Conservation (phyloP, 1,140 invertebrate species). For the Caenorhabditis briggsae region DNA sequence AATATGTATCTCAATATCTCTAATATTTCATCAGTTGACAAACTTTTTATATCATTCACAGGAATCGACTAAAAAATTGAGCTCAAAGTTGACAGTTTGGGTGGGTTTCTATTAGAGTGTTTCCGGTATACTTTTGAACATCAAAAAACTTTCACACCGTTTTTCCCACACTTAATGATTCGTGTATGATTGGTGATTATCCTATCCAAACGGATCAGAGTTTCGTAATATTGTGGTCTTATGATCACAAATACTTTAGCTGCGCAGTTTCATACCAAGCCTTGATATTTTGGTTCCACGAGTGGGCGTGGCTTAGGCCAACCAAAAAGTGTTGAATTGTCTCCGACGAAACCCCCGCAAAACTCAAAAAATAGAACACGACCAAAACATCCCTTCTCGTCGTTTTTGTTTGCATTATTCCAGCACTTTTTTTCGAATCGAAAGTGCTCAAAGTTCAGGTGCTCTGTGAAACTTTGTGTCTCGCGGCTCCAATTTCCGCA, state of each 20-base stretch:
- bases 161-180: too few species aligned
- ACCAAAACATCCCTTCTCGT: not conserved
- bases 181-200: too few species aligned
- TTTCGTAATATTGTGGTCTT: not conserved
- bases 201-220: too few species aligned
- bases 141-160: too few species aligned
- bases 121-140: too few species aligned
- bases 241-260: not conserved
- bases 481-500: constrained; percentile 5
- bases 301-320: not conserved
- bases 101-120: too few species aligned
- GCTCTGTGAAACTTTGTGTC: constrained; percentile 33
- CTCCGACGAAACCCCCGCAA: not conserved
- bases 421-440: constrained; percentile 28
- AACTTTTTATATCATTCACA: too few species aligned
- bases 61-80: too few species aligned
- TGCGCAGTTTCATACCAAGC: not conserved
- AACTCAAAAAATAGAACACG: constrained; percentile 11
- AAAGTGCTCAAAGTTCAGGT: constrained; percentile 46
- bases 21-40: too few species aligned
- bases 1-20: too few species aligned
- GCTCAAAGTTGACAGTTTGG: too few species aligned
- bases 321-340: not conserved
- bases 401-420: constrained; percentile 28
- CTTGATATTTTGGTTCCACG: not conserved